These are phyloP conservation scores for Cladopsammia gracilis DNA, from an alignment of 64 coral and sea anemone species.

Conservation along the genomic window DNA sequence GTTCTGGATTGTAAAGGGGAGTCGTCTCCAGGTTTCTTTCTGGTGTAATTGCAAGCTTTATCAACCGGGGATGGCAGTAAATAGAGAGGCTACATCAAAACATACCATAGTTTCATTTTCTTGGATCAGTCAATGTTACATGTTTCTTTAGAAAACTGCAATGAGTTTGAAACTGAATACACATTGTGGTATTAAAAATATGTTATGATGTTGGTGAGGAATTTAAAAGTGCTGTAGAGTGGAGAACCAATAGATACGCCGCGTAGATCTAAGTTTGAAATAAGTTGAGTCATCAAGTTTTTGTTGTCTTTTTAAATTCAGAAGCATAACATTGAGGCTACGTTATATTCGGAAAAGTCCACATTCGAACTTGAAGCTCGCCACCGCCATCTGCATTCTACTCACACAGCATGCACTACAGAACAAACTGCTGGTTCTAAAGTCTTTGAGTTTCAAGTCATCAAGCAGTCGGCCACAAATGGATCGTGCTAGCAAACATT, in stretches of 20 bases:
- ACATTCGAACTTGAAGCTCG: too few species aligned
- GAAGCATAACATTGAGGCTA: neutral
- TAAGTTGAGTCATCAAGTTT: conserved; percentile 9
- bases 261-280: neutral
- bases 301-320: neutral
- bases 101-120: neutral
- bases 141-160: neutral
- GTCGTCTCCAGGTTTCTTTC: too few species aligned
- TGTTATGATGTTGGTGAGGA: too few species aligned
- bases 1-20: too few species aligned
- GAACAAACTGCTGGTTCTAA: neutral
- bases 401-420: too few species aligned
- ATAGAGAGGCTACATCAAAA: too few species aligned
- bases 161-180: too few species aligned
- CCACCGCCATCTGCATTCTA: too few species aligned
- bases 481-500: conserved; percentile 59
- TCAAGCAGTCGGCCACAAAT: conserved; percentile 44
- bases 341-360: neutral
- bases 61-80: too few species aligned
- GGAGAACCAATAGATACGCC: neutral
- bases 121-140: neutral
- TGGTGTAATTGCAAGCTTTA: too few species aligned
- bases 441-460: conserved; percentile 47
- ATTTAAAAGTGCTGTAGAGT: too few species aligned
- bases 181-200: too few species aligned